Conservation (phyloP, 2,888 invertebrate species). For the Eilema depressum region DNA sequence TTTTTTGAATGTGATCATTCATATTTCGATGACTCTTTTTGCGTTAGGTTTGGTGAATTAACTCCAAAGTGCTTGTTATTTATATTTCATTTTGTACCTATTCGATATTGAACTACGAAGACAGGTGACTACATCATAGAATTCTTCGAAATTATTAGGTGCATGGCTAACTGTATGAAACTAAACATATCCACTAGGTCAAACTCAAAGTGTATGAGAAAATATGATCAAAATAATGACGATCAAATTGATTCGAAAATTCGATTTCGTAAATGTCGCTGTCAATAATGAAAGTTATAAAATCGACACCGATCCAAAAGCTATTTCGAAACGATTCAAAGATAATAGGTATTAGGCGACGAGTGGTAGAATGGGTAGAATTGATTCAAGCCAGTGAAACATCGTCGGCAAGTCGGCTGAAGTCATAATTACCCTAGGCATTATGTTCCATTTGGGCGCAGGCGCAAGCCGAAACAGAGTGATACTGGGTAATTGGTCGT, state of each 20-base stretch:
- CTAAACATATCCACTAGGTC: neutral
- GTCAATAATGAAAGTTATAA: slow-evolving; percentile 53
- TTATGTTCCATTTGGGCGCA: slow-evolving; percentile 84
- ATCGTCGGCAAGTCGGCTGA: slow-evolving; percentile 60
- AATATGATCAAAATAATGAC: slow-evolving; percentile 23
- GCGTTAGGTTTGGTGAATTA: neutral
- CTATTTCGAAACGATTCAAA: slow-evolving; percentile 71
- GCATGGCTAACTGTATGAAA: neutral
- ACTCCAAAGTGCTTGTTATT: neutral
- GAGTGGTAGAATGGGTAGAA: slow-evolving; percentile 60
- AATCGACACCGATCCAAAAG: slow-evolving; percentile 63
- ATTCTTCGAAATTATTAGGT: neutral
- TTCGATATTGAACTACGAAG: too few species aligned
- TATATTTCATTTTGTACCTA: too few species aligned
- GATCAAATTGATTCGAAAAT: slow-evolving; percentile 47
- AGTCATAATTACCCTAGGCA: slow-evolving; percentile 86
- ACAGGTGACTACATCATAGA: too few species aligned
- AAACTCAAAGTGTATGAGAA: neutral
- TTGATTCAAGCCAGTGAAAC: slow-evolving; percentile 25
- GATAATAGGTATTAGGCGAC: slow-evolving; percentile 71
- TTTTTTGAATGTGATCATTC: neutral
- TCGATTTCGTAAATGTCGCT: slow-evolving; percentile 45
- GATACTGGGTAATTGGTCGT: slow-evolving; percentile 86
- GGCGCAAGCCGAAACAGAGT: slow-evolving; percentile 80
- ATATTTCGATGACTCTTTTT: neutral